A percentile compares a stretch with the other conserved stretches of the same genome.
Evolutionary conservation across 2,888 invertebrate species (phyloP).

Genomic region (Anaspis maculata): DNA sequence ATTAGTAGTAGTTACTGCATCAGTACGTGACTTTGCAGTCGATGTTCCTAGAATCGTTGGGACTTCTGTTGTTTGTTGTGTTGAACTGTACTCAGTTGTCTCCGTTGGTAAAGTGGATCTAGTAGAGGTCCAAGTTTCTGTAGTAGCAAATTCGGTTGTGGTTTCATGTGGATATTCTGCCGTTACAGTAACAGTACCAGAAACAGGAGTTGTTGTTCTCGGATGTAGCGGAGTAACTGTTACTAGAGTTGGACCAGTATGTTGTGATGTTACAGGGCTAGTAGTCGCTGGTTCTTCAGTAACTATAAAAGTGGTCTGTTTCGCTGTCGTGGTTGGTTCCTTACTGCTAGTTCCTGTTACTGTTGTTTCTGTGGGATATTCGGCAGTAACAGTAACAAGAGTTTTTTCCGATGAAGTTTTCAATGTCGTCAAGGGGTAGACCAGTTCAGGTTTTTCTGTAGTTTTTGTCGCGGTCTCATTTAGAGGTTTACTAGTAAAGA

Average conservation of each 20-base stretch:
- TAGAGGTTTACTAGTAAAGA: slow-evolving; percentile 12
- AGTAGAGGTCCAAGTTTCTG: too few relatives aligned
- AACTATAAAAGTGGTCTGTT: too few relatives aligned
- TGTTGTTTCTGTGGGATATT: slow-evolving; percentile 4
- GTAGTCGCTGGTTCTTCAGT: too few relatives aligned
- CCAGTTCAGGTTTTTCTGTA: slow-evolving; percentile 18
- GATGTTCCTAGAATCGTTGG: too few relatives aligned
- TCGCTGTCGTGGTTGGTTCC: too few relatives aligned
- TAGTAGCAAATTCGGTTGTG: slow-evolving; percentile 3
- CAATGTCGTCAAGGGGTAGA: slow-evolving; percentile 15
- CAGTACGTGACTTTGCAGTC: too few relatives aligned
- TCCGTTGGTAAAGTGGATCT: neutral
- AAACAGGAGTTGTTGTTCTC: slow-evolving; percentile 1
- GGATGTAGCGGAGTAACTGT: neutral
- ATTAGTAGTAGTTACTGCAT: neutral
- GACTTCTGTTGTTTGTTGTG: too few relatives aligned
- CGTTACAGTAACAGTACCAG: slow-evolving; percentile 5
- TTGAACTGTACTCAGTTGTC: too few relatives aligned
- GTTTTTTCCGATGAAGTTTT: slow-evolving; percentile 20
- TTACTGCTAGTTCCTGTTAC: slow-evolving; percentile 4
- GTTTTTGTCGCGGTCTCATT: slow-evolving; percentile 10
- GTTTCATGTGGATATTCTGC: too few relatives aligned
- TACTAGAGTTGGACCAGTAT: too few relatives aligned
- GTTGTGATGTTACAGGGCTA: too few relatives aligned
- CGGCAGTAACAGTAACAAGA: slow-evolving; percentile 22